Percentiles rank a stretch among this genome's conserved stretches.
Conservation (phyloP, 2,113 vertebrate species). For the Chloropsis hardwickii region DNA sequence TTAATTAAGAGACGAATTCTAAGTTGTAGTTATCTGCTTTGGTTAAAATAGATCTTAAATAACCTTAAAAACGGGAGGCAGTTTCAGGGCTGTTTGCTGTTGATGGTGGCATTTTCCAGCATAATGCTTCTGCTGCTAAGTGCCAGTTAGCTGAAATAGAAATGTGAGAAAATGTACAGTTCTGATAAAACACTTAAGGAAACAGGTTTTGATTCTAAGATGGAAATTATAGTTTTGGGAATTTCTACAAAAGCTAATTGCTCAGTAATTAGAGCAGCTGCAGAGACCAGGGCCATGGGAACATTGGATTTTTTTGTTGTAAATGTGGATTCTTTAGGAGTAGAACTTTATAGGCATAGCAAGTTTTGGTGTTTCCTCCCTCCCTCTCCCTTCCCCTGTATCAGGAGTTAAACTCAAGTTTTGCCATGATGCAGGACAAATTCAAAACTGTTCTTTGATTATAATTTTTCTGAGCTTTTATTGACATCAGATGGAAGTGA, state of each 20-base stretch:
- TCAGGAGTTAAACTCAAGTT: neutral
- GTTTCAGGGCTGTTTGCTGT: neutral
- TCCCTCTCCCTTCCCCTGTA: neutral
- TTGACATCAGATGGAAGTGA: neutral
- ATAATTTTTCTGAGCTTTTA: neutral
- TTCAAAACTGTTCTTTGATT: neutral
- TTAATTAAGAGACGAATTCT: neutral
- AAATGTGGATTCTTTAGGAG: neutral
- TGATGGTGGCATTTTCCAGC: neutral
- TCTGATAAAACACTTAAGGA: neutral
- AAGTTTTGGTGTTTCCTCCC: neutral
- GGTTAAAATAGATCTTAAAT: neutral
- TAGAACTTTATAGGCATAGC: neutral
- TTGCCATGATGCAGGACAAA: neutral
- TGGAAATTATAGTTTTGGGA: neutral
- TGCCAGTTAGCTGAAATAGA: neutral
- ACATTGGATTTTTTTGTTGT: neutral
- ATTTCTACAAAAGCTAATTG: neutral
- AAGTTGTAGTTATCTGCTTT: neutral
- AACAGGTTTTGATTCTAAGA: neutral
- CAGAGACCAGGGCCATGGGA: neutral
- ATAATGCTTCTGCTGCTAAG: neutral
- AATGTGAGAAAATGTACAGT: neutral
- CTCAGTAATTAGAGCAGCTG: neutral
- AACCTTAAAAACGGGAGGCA: neutral